Conservation (phyloP, 2,113 vertebrate genomes). For the Festucalex cinctus region DNA sequence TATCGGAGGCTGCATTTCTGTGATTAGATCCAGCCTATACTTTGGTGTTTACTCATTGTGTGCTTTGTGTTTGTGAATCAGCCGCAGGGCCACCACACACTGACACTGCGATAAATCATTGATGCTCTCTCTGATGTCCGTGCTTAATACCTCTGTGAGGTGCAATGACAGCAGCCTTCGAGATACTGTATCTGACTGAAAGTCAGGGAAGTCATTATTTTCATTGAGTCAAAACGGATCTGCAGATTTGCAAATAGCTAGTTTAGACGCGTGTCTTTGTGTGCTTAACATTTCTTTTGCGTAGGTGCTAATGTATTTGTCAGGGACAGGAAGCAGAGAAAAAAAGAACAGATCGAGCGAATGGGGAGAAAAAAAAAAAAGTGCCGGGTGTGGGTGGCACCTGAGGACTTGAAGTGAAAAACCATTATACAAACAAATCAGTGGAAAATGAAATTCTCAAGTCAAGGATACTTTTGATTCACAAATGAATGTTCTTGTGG, state of each 20-base stretch:
- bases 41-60: constrained; percentile 47
- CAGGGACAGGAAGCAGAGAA: constrained; percentile 23
- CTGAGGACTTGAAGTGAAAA: constrained; percentile 65
- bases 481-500: constrained; percentile 49
- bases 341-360: constrained; percentile 32
- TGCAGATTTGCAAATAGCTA: constrained; percentile 39
- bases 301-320: constrained; percentile 56
- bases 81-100: constrained; percentile 39
- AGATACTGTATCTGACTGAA: constrained; percentile 25
- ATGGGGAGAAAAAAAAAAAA: constrained; percentile 34
- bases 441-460: constrained; percentile 60
- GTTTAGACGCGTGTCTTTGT: constrained; percentile 24
- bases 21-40: constrained; percentile 33
- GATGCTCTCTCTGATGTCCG: constrained; percentile 47
- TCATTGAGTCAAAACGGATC: constrained; percentile 54
- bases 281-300: constrained; percentile 17
- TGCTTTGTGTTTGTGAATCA: constrained; percentile 52
- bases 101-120: constrained; percentile 65
- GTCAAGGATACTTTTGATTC: constrained; percentile 61
- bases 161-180: constrained; percentile 25
- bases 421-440: constrained; percentile 62
- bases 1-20: constrained; percentile 31
- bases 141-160: constrained; percentile 50
- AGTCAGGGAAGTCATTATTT: constrained; percentile 57
- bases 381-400: constrained; percentile 60